Conservation (phyloP, 2,113 vertebrate genomes). For the Hippocampus zosterae region DNA sequence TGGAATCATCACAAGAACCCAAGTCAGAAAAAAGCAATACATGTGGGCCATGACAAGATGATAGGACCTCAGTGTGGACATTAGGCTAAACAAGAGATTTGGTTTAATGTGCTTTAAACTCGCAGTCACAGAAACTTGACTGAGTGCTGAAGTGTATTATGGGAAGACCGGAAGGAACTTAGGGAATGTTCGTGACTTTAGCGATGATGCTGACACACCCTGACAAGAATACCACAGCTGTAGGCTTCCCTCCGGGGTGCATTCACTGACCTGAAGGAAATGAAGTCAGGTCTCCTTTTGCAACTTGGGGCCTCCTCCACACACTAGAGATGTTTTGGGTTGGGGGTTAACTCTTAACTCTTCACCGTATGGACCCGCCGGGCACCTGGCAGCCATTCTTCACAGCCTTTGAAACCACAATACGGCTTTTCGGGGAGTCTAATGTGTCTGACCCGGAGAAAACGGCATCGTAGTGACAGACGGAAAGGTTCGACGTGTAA, state of each 20-base stretch:
- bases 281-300: constrained; percentile 59
- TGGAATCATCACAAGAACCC: too few relatives aligned
- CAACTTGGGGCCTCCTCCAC: constrained; percentile 35
- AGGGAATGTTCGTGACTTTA: neutral
- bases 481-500: constrained; percentile 48
- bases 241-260: constrained; percentile 9
- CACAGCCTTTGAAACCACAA: constrained; percentile 45
- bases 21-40: too few relatives aligned
- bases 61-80: too few relatives aligned
- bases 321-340: constrained; percentile 26
- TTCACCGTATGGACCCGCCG: constrained; percentile 32
- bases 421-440: constrained; percentile 19
- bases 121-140: too few relatives aligned
- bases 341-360: constrained; percentile 51
- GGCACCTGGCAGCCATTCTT: constrained; percentile 64
- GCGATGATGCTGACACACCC: constrained; percentile 40
- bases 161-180: constrained; percentile 6
- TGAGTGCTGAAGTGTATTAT: neutral
- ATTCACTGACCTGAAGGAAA: constrained; percentile 62
- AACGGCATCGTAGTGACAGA: constrained; percentile 44
- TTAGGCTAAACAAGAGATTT: too few relatives aligned
- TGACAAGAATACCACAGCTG: constrained; percentile 45
- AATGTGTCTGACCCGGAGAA: constrained; percentile 41
- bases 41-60: too few relatives aligned
- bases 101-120: too few relatives aligned